These are phyloP conservation scores for Crypturellus tataupa DNA, from an alignment of 2,797 vertebrate species.

Conservation along the genomic window DNA sequence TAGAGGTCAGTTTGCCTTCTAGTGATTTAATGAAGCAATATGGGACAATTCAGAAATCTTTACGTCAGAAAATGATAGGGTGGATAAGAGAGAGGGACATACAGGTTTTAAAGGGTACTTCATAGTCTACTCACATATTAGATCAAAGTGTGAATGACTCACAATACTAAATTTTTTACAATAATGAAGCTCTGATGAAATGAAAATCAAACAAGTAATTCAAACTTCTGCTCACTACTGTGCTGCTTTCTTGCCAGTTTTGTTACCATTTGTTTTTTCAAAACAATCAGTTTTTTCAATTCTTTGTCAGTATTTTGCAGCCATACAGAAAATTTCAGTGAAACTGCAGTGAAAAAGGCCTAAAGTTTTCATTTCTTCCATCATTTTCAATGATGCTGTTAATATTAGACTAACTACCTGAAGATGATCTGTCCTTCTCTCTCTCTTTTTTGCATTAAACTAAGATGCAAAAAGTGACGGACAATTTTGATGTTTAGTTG, in stretches of 20 bases:
- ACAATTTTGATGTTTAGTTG: neutral
- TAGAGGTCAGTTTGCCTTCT: neutral
- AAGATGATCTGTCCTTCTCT: neutral
- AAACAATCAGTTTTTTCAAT: neutral
- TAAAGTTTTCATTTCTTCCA: neutral
- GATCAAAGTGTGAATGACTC: neutral
- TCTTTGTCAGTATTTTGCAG: neutral
- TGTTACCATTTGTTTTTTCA: neutral
- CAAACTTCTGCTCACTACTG: neutral
- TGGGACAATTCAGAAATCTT: conserved; percentile 8
- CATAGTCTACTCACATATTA: neutral
- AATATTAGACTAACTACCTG: neutral
- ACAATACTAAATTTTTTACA: neutral
- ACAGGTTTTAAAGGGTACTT: neutral
- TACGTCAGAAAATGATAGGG: neutral
- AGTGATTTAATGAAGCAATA: neutral
- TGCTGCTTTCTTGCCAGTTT: neutral
- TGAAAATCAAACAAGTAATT: neutral
- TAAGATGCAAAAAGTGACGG: neutral
- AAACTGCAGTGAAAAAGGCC: neutral
- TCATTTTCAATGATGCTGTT: neutral
- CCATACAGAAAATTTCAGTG: neutral
- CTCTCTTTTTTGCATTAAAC: neutral
- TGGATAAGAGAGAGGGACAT: neutral
- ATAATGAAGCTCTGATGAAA: neutral